phyloP scores from a whole-genome alignment of 1,140 invertebrate genomes.

The Zaprionus ornatus region DNA sequence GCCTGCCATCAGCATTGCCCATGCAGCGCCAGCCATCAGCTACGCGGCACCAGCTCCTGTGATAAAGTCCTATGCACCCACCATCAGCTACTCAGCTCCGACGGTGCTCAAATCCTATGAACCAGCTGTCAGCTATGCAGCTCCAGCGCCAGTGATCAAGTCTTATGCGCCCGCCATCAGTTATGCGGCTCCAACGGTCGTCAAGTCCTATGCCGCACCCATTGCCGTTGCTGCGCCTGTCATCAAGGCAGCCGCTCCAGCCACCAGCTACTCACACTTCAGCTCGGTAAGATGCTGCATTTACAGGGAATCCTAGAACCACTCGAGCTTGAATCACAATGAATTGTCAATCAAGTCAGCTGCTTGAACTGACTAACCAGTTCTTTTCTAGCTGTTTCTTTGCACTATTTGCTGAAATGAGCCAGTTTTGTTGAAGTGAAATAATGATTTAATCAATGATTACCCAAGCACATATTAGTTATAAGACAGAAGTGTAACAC shows the following conservation, averaged over 20 bases:
- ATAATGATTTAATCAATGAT: not conserved
- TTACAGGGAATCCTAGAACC: not conserved
- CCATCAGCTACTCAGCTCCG: constrained; percentile 63
- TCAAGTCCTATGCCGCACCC: constrained; percentile 46
- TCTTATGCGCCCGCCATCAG: constrained; percentile 47
- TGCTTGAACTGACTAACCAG: not conserved
- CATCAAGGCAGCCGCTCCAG: constrained; percentile 48
- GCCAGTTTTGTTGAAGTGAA: not conserved
- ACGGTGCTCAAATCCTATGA: constrained; percentile 48
- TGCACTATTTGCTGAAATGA: not conserved
- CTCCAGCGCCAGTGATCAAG: constrained; percentile 57
- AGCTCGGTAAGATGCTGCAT: constrained; percentile 58
- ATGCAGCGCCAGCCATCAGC: constrained; percentile 34
- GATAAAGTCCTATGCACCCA: constrained; percentile 38
- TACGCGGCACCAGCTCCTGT: constrained; percentile 31
- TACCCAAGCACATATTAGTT: not conserved
- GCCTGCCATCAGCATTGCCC: constrained; percentile 58
- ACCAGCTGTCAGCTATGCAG: constrained; percentile 58
- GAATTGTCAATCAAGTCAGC: not conserved
- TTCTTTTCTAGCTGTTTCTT: not conserved
- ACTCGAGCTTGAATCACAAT: not conserved
- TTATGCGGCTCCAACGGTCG: constrained; percentile 44
- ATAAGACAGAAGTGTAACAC: no score
- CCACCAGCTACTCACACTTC: constrained; percentile 67
- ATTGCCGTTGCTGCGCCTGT: constrained; percentile 64